Percentiles rank a stretch among this genome's conserved stretches.
Conservation (phyloP, 2,113 vertebrate genomes). For the Emydocephalus ijimae region DNA sequence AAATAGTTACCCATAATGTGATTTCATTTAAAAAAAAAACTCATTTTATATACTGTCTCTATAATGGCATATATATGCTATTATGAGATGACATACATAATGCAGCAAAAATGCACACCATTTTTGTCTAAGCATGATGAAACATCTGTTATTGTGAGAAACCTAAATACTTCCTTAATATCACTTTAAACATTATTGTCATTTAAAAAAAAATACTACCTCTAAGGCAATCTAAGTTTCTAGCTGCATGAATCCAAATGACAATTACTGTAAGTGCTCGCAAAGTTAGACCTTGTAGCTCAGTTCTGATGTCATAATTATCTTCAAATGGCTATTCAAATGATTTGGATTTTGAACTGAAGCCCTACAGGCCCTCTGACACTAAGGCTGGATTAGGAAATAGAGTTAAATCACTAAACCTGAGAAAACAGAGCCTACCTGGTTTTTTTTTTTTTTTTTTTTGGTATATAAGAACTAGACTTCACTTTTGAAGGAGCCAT, state of each 20-base stretch:
- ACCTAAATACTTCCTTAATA: background rate
- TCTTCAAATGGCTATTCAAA: background rate
- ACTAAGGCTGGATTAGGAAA: background rate
- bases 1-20: slow-evolving; percentile 9
- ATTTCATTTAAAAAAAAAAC: background rate
- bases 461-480: background rate
- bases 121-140: background rate
- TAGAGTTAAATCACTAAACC: background rate
- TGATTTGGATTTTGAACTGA: background rate
- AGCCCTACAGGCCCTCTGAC: background rate
- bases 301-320: background rate
- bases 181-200: background rate
- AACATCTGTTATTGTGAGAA: background rate
- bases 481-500: background rate
- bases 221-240: background rate
- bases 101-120: background rate
- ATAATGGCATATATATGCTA: too few relatives aligned
- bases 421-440: background rate
- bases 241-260: background rate
- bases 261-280: background rate
- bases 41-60: background rate
- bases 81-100: background rate
- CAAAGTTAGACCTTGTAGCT: background rate
- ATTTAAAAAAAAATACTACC: background rate
- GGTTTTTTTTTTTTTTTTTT: too few relatives aligned